Evolutionary conservation across 1,140 invertebrate genomes (phyloP).

Genomic region (Atta cephalotes): DNA sequence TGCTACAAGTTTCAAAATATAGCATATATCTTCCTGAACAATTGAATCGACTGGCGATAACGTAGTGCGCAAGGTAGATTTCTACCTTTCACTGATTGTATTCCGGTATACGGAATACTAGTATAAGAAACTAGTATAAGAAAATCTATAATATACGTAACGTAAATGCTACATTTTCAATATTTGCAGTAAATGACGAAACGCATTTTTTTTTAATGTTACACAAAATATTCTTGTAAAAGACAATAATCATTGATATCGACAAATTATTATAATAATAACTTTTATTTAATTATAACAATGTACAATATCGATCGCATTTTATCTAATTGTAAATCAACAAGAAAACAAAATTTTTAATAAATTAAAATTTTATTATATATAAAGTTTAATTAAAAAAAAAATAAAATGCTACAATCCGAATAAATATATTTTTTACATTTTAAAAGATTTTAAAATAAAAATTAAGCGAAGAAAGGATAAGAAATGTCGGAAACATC

Average conservation of each 20-base stretch:
- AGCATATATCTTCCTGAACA: not conserved
- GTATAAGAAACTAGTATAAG: too few species aligned
- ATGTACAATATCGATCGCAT: not conserved
- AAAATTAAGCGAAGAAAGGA: not conserved
- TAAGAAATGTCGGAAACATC: not conserved
- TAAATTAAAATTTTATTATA: not conserved
- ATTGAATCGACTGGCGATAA: slow-evolving; percentile 28
- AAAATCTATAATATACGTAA: too few species aligned
- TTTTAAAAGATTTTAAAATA: not conserved
- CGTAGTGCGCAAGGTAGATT: not conserved
- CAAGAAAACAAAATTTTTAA: not conserved
- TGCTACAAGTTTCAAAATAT: not conserved
- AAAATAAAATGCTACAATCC: too few species aligned
- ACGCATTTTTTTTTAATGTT: not conserved
- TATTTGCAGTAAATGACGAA: too few species aligned
- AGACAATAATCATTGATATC: not conserved
- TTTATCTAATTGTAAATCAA: not conserved
- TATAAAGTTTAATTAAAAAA: too few species aligned
- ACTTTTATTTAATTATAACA: not conserved
- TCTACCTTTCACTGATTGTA: not conserved
- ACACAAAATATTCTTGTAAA: not conserved
- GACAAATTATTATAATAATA: slow-evolving; percentile 10
- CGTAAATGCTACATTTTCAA: too few species aligned
- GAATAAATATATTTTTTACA: not conserved
- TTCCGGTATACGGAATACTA: too few species aligned